Conservation (phyloP, 1,140 invertebrate genomes). For the Bombus superbus region DNA sequence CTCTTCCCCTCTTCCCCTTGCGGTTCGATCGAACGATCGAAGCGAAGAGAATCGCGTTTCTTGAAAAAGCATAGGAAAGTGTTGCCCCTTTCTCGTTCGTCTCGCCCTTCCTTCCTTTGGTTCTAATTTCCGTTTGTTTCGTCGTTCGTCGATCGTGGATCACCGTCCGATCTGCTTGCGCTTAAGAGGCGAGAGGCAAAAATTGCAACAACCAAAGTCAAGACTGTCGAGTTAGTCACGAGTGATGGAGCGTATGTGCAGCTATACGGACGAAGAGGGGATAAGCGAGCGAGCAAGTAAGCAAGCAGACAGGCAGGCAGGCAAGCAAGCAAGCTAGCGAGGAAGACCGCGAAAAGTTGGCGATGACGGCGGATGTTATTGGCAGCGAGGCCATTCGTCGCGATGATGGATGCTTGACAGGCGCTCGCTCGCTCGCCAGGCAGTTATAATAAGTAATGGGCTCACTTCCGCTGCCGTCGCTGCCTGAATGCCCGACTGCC, state of each 20-base stretch:
- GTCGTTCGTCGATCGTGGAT: background rate
- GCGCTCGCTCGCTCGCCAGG: slow-evolving; percentile 78
- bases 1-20: too few species aligned
- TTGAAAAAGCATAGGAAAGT: too few species aligned
- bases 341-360: slow-evolving; percentile 78
- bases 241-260: slow-evolving; percentile 45
- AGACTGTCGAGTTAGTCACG: slow-evolving; percentile 29
- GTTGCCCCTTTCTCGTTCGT: background rate
- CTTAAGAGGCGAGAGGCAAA: too few species aligned
- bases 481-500: slow-evolving; percentile 78
- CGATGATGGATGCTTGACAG: slow-evolving; percentile 82
- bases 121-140: too few species aligned
- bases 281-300: slow-evolving; percentile 41
- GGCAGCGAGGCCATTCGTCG: slow-evolving; percentile 78
- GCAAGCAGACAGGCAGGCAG: slow-evolving; percentile 27
- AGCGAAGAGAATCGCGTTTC: too few species aligned
- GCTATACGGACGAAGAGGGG: slow-evolving; percentile 10
- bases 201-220: slow-evolving; percentile 28
- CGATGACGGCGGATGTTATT: slow-evolving; percentile 79
- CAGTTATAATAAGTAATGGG: slow-evolving; percentile 83
- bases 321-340: slow-evolving; percentile 46
- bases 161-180: background rate
- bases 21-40: too few species aligned
- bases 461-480: slow-evolving; percentile 82
- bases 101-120: background rate